Evolutionary conservation across 1,140 invertebrate species (phyloP), one percentile per base, ranked within the genome.

Genomic region (Phocides pigmalion): DNA sequence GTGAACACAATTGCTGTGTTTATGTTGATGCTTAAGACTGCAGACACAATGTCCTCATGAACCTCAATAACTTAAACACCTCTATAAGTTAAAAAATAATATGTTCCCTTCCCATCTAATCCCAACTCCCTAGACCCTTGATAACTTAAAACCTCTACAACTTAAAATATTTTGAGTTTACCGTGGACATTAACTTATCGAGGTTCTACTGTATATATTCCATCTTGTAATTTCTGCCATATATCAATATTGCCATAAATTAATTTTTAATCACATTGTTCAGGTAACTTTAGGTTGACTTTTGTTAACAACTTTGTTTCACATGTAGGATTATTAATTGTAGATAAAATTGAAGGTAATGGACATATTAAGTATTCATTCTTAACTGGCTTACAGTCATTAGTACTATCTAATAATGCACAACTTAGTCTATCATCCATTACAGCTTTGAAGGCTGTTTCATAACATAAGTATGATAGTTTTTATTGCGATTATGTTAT

Each of bases 211-310:
- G n/a, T 74, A 62, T 65, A 74, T 42, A 51, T 68, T 47, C 68
- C 66, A 41, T 63, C 67, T 9, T 32, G 49, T 16, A 74, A 9
- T 56, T 65, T 69, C 28, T 74, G 67, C 71, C 68, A 74, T 28
- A 74, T 66, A 49, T 74, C 71, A 8, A 70, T 58, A n/a, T 65
- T n/a, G 20, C 68, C 68, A 47, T 68, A 70, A 9, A 73, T 54
- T 15, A 68, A 16, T 58, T 64, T 73, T 25, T 25, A 14, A 41
- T 62, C 25, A 47, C 64, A 66, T 62, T 67, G 50, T 5, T 32
- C 9, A 2, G 65, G 61, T 39, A 68, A 17, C 15, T 53, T 11
- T 4, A 51, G 25, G 0, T 5, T 16, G 0, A 51, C 28, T 1
- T 35, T 28, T n/a, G 49, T 51, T 51, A 51, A 35, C 0, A 51